phyloP scores from a whole-genome alignment of 1,140 invertebrate genomes.

The Euwallacea similis region DNA sequence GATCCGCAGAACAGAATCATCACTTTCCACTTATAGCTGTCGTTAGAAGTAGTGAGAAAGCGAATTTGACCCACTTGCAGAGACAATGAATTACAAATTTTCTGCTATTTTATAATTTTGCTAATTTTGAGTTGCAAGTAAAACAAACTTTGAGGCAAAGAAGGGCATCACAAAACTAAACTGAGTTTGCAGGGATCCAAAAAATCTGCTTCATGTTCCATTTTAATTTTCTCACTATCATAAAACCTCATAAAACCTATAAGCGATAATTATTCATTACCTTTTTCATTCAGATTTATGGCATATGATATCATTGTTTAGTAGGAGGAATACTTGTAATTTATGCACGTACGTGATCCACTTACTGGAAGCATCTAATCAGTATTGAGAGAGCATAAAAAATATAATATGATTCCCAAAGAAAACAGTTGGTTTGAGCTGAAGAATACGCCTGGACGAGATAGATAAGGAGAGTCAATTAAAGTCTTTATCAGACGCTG shows the following conservation, averaged over 20 bases:
- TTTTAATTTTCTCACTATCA: not conserved
- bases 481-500: constrained; percentile 11
- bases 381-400: constrained; percentile 12
- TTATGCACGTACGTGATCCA: too few relatives aligned
- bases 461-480: constrained; percentile 19
- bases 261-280: constrained; percentile 1
- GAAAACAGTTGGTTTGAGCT: constrained; percentile 16
- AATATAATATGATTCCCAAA: constrained; percentile 18
- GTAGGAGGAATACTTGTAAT: not conserved
- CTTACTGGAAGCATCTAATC: constrained; percentile 6
- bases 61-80: too few relatives aligned
- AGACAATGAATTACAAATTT: too few relatives aligned
- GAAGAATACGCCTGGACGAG: not conserved
- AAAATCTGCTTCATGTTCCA: too few relatives aligned
- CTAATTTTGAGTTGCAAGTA: too few relatives aligned
- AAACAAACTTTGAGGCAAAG: too few relatives aligned
- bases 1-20: too few relatives aligned
- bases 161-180: too few relatives aligned
- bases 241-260: constrained; percentile 16
- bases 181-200: too few relatives aligned
- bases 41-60: too few relatives aligned
- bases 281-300: constrained; percentile 19
- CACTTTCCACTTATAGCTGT: too few relatives aligned
- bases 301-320: constrained; percentile 18
- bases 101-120: too few relatives aligned